Evolutionary conservation across 2,797 vertebrate species (phyloP).

Genomic region (Tadarida brasiliensis): DNA sequence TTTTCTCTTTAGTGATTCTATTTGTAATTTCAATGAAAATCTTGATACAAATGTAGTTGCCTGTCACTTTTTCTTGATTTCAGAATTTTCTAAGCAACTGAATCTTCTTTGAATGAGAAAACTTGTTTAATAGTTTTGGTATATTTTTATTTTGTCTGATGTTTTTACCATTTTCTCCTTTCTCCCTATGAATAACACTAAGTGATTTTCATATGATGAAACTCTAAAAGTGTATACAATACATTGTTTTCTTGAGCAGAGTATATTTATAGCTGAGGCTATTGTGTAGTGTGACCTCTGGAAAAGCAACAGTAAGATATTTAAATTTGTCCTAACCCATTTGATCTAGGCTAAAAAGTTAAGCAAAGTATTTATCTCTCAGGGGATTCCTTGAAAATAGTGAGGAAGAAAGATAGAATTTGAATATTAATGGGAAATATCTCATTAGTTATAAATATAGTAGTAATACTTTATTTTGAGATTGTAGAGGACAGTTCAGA

Average conservation of each 20-base stretch:
- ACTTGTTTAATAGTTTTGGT: not conserved
- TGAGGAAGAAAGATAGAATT: not conserved
- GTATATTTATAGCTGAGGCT: slow-evolving; percentile 19
- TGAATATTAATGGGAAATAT: not conserved
- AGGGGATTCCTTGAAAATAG: slow-evolving; percentile 21
- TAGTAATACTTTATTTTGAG: not conserved
- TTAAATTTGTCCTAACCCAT: not conserved
- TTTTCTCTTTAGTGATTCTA: not conserved
- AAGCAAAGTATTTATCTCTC: slow-evolving; percentile 20
- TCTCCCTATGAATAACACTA: not conserved
- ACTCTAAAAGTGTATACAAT: slow-evolving; percentile 1
- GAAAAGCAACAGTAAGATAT: not conserved
- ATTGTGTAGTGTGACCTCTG: not conserved
- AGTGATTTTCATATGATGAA: not conserved
- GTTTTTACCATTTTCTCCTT: not conserved
- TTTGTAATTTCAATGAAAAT: slow-evolving; percentile 48
- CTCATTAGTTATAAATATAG: not conserved
- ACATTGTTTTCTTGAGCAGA: slow-evolving; percentile 18
- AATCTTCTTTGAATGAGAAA: slow-evolving; percentile 26
- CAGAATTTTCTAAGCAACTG: slow-evolving; percentile 26
- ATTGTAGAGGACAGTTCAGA: not conserved
- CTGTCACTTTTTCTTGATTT: not conserved
- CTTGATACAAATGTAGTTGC: not conserved
- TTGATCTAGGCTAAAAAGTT: slow-evolving; percentile 52
- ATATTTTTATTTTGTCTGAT: slow-evolving; percentile 21